Evolutionary conservation across 2,113 vertebrate species (phyloP).

Genomic region (Cromileptes altivelis): DNA sequence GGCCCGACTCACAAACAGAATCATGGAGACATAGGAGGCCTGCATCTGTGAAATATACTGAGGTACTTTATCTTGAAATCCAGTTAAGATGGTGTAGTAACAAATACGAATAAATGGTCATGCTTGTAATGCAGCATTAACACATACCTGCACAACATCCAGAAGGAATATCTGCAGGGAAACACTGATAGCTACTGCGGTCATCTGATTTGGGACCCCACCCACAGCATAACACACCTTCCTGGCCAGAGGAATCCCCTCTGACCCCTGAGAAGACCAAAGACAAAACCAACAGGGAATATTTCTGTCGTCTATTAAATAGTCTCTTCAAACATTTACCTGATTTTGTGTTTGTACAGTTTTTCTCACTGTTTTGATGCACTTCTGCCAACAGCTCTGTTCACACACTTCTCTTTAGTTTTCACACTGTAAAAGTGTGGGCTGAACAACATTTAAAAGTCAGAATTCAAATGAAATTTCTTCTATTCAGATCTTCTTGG

Average conservation of each 20-base stretch:
- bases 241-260: slow-evolving; percentile 69
- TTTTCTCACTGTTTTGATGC: background rate
- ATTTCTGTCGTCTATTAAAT: background rate
- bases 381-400: background rate
- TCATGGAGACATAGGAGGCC: slow-evolving; percentile 79
- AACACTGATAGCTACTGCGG: slow-evolving; percentile 68
- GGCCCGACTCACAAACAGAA: slow-evolving; percentile 82
- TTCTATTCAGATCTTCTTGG: background rate
- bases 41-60: slow-evolving; percentile 71
- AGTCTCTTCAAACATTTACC: background rate
- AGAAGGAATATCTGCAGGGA: slow-evolving; percentile 86
- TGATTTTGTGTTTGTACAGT: background rate
- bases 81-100: background rate
- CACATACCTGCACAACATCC: slow-evolving; percentile 83
- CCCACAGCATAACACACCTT: slow-evolving; percentile 84
- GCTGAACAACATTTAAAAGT: background rate
- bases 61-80: background rate
- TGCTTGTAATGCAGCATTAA: background rate
- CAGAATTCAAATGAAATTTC: background rate
- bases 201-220: slow-evolving; percentile 82
- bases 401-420: background rate
- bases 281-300: background rate
- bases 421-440: background rate
- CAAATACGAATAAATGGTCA: no score
- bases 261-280: slow-evolving; percentile 46